Conservation (phyloP, 2,888 invertebrate species). For the Papilio protenor region DNA sequence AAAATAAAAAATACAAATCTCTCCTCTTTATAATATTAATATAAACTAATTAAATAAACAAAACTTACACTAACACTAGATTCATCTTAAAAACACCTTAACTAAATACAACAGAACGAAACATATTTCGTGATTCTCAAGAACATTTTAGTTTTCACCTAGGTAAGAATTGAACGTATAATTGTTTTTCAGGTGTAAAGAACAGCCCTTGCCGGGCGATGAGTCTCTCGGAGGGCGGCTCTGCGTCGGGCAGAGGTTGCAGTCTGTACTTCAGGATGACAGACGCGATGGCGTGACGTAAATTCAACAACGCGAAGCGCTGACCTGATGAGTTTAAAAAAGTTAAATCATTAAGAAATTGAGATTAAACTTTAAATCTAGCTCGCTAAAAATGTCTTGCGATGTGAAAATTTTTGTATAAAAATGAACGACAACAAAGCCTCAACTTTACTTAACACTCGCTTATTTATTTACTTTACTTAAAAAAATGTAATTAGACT, state of each 20-base stretch:
- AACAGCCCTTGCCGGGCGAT: constrained; percentile 2
- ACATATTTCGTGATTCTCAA: not conserved
- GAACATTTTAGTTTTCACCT: not conserved
- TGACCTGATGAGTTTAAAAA: not conserved
- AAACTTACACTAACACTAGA: not conserved
- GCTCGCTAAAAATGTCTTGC: no score
- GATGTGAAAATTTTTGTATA: no score
- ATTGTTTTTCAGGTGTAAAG: not conserved
- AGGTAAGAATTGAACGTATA: not conserved
- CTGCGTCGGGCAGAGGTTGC: not conserved
- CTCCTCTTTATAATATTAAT: no score
- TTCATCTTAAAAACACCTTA: not conserved
- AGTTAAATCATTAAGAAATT: not conserved
- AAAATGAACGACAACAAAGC: no score
- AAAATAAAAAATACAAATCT: no score
- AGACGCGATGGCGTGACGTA: not conserved
- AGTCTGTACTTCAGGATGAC: not conserved
- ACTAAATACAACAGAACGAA: not conserved
- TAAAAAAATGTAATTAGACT: no score
- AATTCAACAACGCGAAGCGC: constrained; percentile 1
- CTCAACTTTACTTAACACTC: no score
- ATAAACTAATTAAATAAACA: not conserved
- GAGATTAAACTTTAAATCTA: no score
- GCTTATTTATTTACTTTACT: no score
- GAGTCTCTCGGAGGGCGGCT: not conserved